phyloP scores from a whole-genome alignment of 2,113 vertebrate genomes.

The Limnothrissa miodon region DNA sequence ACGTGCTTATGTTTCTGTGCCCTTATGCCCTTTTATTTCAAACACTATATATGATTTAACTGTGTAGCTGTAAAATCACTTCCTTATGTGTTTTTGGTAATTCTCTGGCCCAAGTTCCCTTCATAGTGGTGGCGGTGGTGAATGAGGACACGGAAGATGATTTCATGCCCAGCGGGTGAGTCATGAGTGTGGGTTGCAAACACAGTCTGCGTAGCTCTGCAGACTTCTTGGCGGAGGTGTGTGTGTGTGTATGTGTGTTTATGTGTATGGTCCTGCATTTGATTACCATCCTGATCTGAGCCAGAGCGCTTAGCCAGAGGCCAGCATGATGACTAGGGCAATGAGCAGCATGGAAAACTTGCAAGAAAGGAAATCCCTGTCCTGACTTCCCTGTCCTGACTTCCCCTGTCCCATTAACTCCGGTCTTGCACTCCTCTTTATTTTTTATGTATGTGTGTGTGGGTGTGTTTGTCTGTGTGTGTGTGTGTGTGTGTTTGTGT shows the following conservation, averaged over 20 bases:
- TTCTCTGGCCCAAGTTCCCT: background rate
- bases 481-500: background rate
- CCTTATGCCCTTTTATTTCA: no score
- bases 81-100: background rate
- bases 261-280: constrained; percentile 11
- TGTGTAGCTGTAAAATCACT: background rate
- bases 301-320: background rate
- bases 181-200: constrained; percentile 13
- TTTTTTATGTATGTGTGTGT: background rate
- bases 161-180: constrained; percentile 6
- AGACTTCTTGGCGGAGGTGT: background rate
- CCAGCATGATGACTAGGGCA: background rate
- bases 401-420: background rate
- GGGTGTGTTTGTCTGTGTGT: background rate
- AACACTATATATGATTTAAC: background rate
- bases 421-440: background rate
- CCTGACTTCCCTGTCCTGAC: constrained; percentile 31
- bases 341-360: constrained; percentile 27
- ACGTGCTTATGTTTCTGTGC: background rate
- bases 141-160: constrained; percentile 10
- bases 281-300: background rate
- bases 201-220: background rate
- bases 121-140: background rate
- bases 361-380: constrained; percentile 38
- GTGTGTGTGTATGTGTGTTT: background rate